phyloP scores from a whole-genome alignment of 2,113 vertebrate species.

The Stegostoma tigrinum region DNA sequence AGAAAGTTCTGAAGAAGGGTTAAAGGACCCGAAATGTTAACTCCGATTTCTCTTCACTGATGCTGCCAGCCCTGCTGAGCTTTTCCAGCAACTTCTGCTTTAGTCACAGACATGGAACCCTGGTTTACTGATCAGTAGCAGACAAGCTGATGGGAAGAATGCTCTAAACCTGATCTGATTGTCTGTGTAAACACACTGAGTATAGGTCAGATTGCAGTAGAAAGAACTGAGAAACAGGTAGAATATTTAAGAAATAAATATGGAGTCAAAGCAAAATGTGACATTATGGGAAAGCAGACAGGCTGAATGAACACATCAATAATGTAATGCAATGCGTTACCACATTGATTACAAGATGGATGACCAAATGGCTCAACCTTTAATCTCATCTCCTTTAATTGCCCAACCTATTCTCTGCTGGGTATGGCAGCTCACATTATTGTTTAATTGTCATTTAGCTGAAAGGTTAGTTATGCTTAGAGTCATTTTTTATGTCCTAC shows the following conservation, averaged over 20 bases:
- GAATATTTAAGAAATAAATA: slow-evolving; percentile 13
- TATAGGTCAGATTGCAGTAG: not conserved
- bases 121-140: not conserved
- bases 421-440: slow-evolving; percentile 21
- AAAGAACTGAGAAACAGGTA: not conserved
- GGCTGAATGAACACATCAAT: not conserved
- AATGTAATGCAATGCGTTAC: not conserved
- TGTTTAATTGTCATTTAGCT: slow-evolving; percentile 8
- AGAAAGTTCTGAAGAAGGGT: not conserved
- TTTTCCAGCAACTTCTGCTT: too few species aligned
- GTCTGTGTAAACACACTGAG: not conserved
- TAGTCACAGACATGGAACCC: not conserved
- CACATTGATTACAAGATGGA: not conserved
- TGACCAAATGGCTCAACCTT: not conserved
- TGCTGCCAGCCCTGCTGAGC: too few species aligned
- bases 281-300: not conserved
- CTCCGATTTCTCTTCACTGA: too few species aligned
- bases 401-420: not conserved
- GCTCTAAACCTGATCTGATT: not conserved
- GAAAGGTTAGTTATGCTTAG: slow-evolving; percentile 18
- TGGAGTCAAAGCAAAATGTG: not conserved
- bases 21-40: too few species aligned
- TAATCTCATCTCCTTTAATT: not conserved
- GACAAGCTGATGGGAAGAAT: not conserved
- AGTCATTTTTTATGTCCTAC: slow-evolving; percentile 12